These are phyloP conservation scores for Auanema freiburgensis DNA, from an alignment of 2,888 invertebrate genomes.

Conservation along the genomic window DNA sequence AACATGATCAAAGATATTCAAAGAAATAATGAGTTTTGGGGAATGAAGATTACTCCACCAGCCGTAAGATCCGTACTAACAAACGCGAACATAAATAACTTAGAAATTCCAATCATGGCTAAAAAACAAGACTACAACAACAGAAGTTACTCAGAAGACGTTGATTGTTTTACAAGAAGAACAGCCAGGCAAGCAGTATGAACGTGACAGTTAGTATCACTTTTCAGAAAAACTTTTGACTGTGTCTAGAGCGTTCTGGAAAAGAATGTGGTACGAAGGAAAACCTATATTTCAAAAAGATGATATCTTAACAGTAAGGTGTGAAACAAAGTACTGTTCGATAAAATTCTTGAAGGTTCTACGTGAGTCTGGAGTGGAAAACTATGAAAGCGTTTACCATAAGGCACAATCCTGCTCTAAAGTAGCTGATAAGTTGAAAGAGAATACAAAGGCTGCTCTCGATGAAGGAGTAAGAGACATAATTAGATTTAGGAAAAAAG, in stretches of 20 bases:
- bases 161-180: conserved; percentile 26
- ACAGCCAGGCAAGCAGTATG: conserved; percentile 1
- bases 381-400: too few relatives aligned
- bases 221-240: conserved; percentile 18
- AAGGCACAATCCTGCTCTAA: too few relatives aligned
- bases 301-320: conserved; percentile 27
- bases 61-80: conserved; percentile 10
- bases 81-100: not conserved
- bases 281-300: conserved; percentile 40
- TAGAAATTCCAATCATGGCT: conserved; percentile 16
- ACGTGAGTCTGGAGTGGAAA: too few relatives aligned
- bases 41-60: conserved; percentile 65
- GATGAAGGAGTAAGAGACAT: too few relatives aligned
- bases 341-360: too few relatives aligned
- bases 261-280: conserved; percentile 37
- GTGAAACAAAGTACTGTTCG: too few relatives aligned
- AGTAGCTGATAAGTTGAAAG: too few relatives aligned
- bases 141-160: conserved; percentile 27
- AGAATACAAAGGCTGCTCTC: too few relatives aligned
- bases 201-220: not conserved
- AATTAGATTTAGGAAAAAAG: too few relatives aligned
- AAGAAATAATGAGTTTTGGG: conserved; percentile 63
- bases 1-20: conserved; percentile 65
- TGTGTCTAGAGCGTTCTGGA: conserved; percentile 37
- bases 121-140: conserved; percentile 28